Percentiles rank a stretch among this genome's conserved stretches.
These are phyloP conservation scores for Gracilinanus agilis DNA, from an alignment of 2,113 vertebrate genomes.

Conservation along the genomic window DNA sequence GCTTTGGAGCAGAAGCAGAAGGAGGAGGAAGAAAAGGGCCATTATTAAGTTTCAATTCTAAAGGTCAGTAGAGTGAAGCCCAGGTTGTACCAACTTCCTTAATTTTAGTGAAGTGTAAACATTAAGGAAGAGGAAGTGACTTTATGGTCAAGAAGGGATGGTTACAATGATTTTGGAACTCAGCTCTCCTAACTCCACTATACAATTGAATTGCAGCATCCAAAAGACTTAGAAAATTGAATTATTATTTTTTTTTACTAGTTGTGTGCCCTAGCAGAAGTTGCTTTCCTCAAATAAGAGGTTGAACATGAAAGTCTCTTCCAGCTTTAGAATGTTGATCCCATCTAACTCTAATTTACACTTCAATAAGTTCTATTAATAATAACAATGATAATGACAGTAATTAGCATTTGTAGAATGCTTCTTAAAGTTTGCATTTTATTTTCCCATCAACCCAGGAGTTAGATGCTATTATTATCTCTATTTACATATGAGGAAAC, in stretches of 20 bases:
- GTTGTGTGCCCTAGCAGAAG: neutral
- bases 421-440: neutral
- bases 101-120: neutral
- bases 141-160: neutral
- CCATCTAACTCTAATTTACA: neutral
- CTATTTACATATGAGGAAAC: neutral
- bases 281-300: neutral
- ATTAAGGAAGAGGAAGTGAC: neutral
- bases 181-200: neutral
- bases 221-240: neutral
- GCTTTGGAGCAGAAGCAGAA: neutral
- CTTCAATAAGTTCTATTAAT: neutral
- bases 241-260: neutral
- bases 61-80: neutral
- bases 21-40: neutral
- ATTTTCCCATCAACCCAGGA: neutral
- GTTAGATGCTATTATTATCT: neutral
- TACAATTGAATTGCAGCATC: neutral
- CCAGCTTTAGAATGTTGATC: neutral
- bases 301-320: neutral
- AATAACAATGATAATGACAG: neutral
- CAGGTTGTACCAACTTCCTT: neutral
- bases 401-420: neutral
- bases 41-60: neutral
- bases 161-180: neutral